Conservation (phyloP, 2,113 vertebrate species). For the Ophthalmotilapia sp. region DNA sequence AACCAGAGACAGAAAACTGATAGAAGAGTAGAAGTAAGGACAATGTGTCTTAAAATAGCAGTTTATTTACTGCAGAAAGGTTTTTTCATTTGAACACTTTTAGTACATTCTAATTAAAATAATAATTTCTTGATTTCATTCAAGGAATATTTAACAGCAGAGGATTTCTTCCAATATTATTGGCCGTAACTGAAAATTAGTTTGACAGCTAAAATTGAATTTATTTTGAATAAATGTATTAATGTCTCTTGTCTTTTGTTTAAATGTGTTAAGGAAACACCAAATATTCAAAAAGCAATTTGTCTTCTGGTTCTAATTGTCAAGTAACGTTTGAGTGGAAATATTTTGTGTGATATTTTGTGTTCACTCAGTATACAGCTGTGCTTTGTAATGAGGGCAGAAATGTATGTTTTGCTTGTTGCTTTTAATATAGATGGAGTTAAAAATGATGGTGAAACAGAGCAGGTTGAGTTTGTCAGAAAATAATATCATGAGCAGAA, state of each 20-base stretch:
- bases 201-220: neutral
- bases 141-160: neutral
- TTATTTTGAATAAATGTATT: neutral
- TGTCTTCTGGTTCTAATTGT: neutral
- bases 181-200: neutral
- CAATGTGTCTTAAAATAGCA: accelerated
- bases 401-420: neutral
- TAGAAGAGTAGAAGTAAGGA: neutral
- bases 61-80: neutral
- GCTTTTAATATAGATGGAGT: neutral
- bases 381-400: neutral
- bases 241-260: neutral
- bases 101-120: neutral
- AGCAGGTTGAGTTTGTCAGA: neutral
- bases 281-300: neutral
- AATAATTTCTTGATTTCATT: neutral
- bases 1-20: neutral
- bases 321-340: neutral
- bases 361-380: neutral
- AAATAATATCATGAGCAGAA: neutral
- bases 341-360: neutral
- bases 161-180: neutral
- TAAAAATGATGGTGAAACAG: neutral
- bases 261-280: neutral
- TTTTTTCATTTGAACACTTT: neutral